Base-by-base conservation (phyloP, 2,113 vertebrate genomes). In the Tautogolabrus adspersus region DNA sequence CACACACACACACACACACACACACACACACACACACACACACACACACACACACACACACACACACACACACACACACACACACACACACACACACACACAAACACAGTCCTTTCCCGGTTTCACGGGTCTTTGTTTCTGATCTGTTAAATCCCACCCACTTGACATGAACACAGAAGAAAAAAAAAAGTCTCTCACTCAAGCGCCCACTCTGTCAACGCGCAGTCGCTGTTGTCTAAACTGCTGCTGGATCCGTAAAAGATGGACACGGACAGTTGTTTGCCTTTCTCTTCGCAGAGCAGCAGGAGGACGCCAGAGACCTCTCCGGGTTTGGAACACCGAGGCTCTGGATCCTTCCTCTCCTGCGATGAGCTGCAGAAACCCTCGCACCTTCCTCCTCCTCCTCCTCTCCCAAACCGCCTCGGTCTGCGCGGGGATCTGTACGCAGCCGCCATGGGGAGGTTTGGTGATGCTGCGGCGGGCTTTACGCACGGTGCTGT, bases 251-350 rank as follows among this genome's bases (percentile, higher is more conserved):
- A 89, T 40, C 72, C 72, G 57, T 81, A 77, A 22, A 52, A 87
- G 83, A 97, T 97, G 96, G 95, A 96, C 90, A 90, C 94, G 22
- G 94, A 95, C 77, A 91, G 79, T 82, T 95, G 96, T 88, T 87
- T 95, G 93, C 84, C 94, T 71, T 96, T 96, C 72, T 88, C 89
- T 67, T 84, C 94, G 56, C 94, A 93, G 81, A 87, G 82, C 60
- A 92, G 87, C 79, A 87, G 93, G 81, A 91, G 89, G 67, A 93
- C 93, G 38, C 92, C 93, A 18, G 88, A 88, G 3, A 87, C 79
- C 65, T 91, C 92, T 8, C 91, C 94, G 8, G 84, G 86, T 22
- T 66, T 94, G 84, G 94, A 95, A 66, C 93, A 90, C 82, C 68
- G 81, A 42, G 67, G 89, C 59, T 70, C 89, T 62, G 89, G 93